Percentiles rank a stretch among this genome's conserved stretches.
Evolutionary conservation across 1,140 invertebrate species (phyloP).

Genomic region (Anadara kagoshimensis): DNA sequence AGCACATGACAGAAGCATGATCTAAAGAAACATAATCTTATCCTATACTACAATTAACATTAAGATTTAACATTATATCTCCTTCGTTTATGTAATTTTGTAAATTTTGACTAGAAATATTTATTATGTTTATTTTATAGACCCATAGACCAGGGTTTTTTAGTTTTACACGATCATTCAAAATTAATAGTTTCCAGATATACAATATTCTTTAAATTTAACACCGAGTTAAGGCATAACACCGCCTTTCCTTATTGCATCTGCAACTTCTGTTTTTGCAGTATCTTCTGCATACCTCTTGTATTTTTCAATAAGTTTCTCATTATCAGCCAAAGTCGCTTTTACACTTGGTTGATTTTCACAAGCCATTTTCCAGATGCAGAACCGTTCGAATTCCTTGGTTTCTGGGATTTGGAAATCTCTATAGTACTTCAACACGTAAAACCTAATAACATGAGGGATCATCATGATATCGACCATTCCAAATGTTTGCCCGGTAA

Average conservation of each 20-base stretch:
- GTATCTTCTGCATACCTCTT: constrained; percentile 43
- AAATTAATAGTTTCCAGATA: too few relatives aligned
- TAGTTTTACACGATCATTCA: too few relatives aligned
- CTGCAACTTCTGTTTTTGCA: constrained; percentile 38
- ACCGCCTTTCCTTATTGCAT: constrained; percentile 47
- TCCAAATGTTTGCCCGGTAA: constrained; percentile 41
- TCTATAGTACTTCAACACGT: constrained; percentile 43
- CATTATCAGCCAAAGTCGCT: constrained; percentile 32
- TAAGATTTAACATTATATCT: too few relatives aligned
- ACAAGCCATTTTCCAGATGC: constrained; percentile 47
- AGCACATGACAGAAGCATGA: too few relatives aligned
- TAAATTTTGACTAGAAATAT: too few relatives aligned
- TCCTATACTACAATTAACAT: too few relatives aligned
- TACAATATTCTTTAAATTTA: too few relatives aligned
- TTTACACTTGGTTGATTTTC: constrained; percentile 27
- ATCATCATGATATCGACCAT: constrained; percentile 50
- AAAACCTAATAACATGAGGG: constrained; percentile 35
- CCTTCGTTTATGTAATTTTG: too few relatives aligned
- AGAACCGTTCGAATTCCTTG: constrained; percentile 37
- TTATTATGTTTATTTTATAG: too few relatives aligned
- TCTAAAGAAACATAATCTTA: too few relatives aligned
- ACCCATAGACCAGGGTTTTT: too few relatives aligned
- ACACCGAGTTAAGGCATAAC: constrained; percentile 29
- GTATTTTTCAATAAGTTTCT: constrained; percentile 39
- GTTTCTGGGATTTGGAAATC: constrained; percentile 46